Conservation (phyloP, 2,797 vertebrate genomes). For the Pyrrhura leucotis region DNA sequence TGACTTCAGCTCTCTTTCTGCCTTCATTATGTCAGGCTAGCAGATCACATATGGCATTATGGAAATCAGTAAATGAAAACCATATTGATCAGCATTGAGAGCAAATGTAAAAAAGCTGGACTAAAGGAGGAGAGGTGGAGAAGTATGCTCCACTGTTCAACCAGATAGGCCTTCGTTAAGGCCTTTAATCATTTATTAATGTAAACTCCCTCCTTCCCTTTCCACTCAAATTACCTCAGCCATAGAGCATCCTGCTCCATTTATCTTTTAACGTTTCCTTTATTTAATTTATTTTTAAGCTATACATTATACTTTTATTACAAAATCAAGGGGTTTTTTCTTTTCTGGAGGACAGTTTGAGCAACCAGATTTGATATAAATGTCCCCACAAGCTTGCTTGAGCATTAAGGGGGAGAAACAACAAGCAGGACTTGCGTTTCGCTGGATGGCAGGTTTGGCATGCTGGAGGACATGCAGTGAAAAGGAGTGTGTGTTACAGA, state of each 20-base stretch:
- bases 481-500: conserved; percentile 46
- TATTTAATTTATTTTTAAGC: conserved; percentile 87
- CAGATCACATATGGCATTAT: conserved; percentile 83
- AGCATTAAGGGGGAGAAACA: conserved; percentile 9
- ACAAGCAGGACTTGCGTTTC: conserved; percentile 3
- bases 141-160: conserved; percentile 79
- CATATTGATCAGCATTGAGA: conserved; percentile 84
- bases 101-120: conserved; percentile 83
- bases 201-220: conserved; percentile 80
- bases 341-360: conserved; percentile 67
- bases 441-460: conserved; percentile 43
- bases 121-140: conserved; percentile 71
- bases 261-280: conserved; percentile 87
- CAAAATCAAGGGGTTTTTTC: conserved; percentile 63
- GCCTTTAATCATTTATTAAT: conserved; percentile 88
- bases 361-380: conserved; percentile 54
- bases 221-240: conserved; percentile 85
- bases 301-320: conserved; percentile 82
- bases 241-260: conserved; percentile 84
- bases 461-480: conserved; percentile 39
- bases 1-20: conserved; percentile 79
- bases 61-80: conserved; percentile 87
- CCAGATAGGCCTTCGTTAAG: conserved; percentile 82
- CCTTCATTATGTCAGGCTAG: conserved; percentile 79
- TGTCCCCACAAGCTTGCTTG: conserved; percentile 39